Conservation (phyloP, 1,140 invertebrate genomes). For the Leptinotarsa texana region DNA sequence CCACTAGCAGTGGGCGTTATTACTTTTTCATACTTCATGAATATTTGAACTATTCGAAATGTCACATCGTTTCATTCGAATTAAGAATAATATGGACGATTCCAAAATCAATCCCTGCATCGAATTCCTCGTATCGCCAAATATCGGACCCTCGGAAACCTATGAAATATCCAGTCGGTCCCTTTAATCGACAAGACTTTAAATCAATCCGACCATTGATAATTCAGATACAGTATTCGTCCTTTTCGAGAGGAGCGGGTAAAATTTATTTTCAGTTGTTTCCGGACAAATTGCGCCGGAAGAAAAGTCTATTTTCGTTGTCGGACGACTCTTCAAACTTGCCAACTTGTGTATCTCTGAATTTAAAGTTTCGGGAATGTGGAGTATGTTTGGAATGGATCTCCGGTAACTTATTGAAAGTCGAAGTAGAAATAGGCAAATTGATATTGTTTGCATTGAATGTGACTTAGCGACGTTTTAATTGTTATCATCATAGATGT, state of each 20-base stretch:
- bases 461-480: no score
- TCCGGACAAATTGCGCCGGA: not conserved
- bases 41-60: not conserved
- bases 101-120: not conserved
- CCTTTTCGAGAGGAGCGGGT: not conserved
- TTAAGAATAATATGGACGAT: not conserved
- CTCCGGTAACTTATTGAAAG: no score
- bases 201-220: conserved; percentile 5
- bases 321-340: not conserved
- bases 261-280: not conserved
- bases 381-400: not conserved
- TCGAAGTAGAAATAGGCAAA: no score
- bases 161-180: conserved; percentile 1
- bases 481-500: no score
- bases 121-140: not conserved
- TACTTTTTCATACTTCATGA: not conserved
- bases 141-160: not conserved
- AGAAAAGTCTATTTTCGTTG: not conserved
- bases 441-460: no score
- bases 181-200: not conserved
- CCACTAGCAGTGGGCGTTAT: not conserved
- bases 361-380: not conserved
- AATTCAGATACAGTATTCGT: not conserved
- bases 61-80: not conserved
- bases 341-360: not conserved